Evolutionary conservation across 37 sponge, comb jelly and placozoan species (phyloP), one percentile per base, ranked within the genome.

Genomic region (Chondrilla cf. caribensis): DNA sequence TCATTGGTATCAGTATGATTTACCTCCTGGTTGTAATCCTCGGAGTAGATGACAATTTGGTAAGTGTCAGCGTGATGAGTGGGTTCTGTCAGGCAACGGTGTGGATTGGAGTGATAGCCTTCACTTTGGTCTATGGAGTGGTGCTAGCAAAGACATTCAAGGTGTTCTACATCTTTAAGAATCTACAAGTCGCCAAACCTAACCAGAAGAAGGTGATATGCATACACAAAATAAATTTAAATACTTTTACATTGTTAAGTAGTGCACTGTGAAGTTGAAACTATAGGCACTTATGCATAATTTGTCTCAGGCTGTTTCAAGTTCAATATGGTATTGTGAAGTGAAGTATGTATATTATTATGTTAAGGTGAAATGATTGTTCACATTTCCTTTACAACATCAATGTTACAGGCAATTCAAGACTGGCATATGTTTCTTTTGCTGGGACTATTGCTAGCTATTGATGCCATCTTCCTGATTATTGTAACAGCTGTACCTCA

Each of bases 1-100:
- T 86, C 32, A 31, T 70, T 47, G 91, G 91, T 25, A 73, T 73
- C 40, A 35, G 86, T 0, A 3, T 87, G 58, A 73, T 86, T 54
- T 90, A 90, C 58, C 36, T 84, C 19, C 83, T 80, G 36, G 84
- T 87, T 18, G 84, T 90, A 21, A 43, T 90, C 58, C 73, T 90
- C 40, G 91, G 91, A 15, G 28, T 90, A 4, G 91, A 90, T 54
- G 58, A 80, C 25, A 78, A 66, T 9, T n/a, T 65, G 67, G 67
- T 65, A 9, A 9, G 25, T 26, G 9, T 65, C 22, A 26, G 28
- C 25, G 67, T 65, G 28, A 9, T n/a, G 8, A 65, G 67, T 65
- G 67, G 22, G 14, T n/a, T 65, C 26, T 65, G 67, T n/a, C 67
- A 65, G 67, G 9, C 28, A 9, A 65, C 84, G 19, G 33, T 85